Percentiles rank a stretch among this genome's conserved stretches.
phyloP scores from a whole-genome alignment of 2,797 vertebrate species.

The Iguana delicatissima region DNA sequence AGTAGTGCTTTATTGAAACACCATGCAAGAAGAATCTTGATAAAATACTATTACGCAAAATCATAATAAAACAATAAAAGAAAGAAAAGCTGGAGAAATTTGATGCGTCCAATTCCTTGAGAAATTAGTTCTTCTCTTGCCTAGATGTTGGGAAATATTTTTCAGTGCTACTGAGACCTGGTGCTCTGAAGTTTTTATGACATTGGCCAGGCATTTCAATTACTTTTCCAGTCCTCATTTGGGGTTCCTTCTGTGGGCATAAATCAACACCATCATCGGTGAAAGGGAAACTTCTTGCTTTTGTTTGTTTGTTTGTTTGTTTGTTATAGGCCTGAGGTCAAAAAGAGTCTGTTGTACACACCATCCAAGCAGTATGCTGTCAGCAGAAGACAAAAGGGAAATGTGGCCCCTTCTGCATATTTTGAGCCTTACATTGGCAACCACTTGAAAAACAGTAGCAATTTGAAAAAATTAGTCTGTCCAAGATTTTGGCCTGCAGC shows the following conservation, averaged over 20 bases:
- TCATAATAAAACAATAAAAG: neutral
- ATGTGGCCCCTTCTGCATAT: neutral
- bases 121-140: neutral
- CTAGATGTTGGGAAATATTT: neutral
- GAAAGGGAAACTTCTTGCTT: neutral
- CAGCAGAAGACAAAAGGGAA: neutral
- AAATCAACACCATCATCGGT: too few relatives aligned
- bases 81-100: neutral
- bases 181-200: neutral
- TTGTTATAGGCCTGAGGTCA: neutral
- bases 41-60: neutral
- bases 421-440: neutral
- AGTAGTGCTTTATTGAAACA: neutral
- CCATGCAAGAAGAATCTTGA: neutral
- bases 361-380: too few relatives aligned
- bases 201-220: neutral
- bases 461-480: neutral
- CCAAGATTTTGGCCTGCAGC: neutral
- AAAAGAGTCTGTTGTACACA: neutral
- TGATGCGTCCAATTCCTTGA: neutral
- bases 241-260: neutral
- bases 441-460: neutral
- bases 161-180: too few relatives aligned
- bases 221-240: neutral
- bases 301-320: neutral